Percentiles rank a stretch among this genome's conserved stretches.
These are phyloP conservation scores for Sebastes taczanowskii DNA, from an alignment of 2,797 vertebrate genomes.

Conservation along the genomic window DNA sequence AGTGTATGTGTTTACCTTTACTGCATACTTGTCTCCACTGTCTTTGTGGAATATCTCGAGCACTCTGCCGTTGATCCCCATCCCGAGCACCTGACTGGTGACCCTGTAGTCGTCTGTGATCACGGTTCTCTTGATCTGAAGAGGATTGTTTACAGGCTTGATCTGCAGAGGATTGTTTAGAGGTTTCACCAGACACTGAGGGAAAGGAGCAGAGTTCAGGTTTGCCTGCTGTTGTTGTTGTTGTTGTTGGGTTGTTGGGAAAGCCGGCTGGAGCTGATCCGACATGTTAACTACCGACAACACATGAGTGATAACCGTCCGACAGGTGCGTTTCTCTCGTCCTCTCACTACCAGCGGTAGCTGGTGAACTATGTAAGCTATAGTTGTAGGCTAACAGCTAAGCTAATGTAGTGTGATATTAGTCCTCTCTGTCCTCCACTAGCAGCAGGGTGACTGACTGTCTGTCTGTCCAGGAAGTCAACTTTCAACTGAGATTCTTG, in stretches of 20 bases:
- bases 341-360: background rate
- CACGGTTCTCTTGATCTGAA: constrained; percentile 86
- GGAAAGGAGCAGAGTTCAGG: constrained; percentile 40
- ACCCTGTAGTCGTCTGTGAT: constrained; percentile 91
- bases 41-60: constrained; percentile 88
- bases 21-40: constrained; percentile 86
- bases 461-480: background rate
- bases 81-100: constrained; percentile 87
- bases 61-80: constrained; percentile 91
- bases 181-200: constrained; percentile 28
- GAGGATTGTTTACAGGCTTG: constrained; percentile 34
- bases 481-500: background rate
- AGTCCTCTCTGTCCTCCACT: background rate
- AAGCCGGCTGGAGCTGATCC: constrained; percentile 57
- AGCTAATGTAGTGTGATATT: background rate
- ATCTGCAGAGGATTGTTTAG: constrained; percentile 70
- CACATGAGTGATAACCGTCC: background rate
- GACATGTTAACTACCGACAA: constrained; percentile 65
- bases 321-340: background rate
- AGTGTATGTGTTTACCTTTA: constrained; percentile 81
- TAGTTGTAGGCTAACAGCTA: background rate
- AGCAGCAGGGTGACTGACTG: background rate
- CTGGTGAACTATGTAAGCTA: background rate
- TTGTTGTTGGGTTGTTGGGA: constrained; percentile 20
- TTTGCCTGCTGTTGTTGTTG: background rate